These are phyloP conservation scores for Prionchulus punctatus DNA, from an alignment of 2,888 invertebrate genomes.

Conservation along the genomic window DNA sequence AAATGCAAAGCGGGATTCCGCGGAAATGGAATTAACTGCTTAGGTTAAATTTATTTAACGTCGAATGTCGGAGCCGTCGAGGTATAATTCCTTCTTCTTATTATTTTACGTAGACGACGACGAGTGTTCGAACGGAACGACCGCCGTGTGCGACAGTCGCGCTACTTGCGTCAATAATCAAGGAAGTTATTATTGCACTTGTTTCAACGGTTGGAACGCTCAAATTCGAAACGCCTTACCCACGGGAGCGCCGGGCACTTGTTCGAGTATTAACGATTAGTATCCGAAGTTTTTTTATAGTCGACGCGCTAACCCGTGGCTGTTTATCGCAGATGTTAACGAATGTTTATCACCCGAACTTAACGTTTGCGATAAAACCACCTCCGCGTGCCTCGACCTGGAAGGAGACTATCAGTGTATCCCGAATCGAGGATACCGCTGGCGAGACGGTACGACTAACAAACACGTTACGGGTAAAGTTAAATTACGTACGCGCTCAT, in stretches of 20 bases:
- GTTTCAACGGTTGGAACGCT: constrained; percentile 17
- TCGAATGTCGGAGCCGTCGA: not conserved
- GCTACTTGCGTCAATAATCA: constrained; percentile 24
- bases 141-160: constrained; percentile 21
- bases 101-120: constrained; percentile 18
- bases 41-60: not conserved
- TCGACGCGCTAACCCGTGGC: too few species aligned
- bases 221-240: not conserved
- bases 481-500: too few species aligned
- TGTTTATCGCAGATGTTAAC: too few species aligned
- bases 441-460: not conserved
- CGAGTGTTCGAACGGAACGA: constrained; percentile 20
- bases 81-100: not conserved
- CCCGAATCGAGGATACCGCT: not conserved
- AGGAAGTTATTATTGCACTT: constrained; percentile 22
- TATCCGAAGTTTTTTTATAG: not conserved
- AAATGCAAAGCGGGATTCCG: not conserved
- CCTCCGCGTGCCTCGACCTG: not conserved
- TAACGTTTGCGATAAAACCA: not conserved
- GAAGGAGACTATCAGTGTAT: not conserved
- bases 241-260: not conserved
- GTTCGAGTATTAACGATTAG: not conserved
- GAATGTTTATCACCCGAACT: not conserved
- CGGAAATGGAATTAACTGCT: not conserved
- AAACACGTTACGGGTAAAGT: not conserved